Base-by-base conservation (phyloP, 2,113 vertebrate species). In the Cynopterus brachyotis region DNA sequence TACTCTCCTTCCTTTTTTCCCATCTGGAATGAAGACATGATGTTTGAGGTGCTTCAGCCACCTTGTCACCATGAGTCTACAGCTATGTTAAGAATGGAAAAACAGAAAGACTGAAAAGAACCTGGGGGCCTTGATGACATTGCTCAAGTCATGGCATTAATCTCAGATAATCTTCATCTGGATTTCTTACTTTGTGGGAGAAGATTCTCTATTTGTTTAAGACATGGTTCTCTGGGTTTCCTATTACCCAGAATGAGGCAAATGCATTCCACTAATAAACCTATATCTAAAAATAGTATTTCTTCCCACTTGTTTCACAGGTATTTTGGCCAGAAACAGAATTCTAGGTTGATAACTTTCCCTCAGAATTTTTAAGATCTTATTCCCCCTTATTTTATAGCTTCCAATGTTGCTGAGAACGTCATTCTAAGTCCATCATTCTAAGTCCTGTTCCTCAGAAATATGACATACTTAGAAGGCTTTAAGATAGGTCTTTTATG, bases 271-370 rank as follows among this genome's bases (percentile, higher is more conserved):
- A 92, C 13, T 79, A 12, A 89, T n/a, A 69, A 59, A 76, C 20
- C 60, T 35, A 42, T 81, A 80, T 69, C 37, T 70, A 62, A 87
- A 91, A 91, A 67, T 22, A 95, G 16, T 59, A 70, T 64, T 81
- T 62, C 26, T 80, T 69, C 37, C 35, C 28, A 79, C 30, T 60
- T 75, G 24, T 53, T 82, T 78, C 66, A 87, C 5, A 73, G 17
- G 32, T 86, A 28, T 96, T 92, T 80, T 88, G 78, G 47, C 24
- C 75, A 57, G 35, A n/a, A 92, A 94, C 13, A 75, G 35, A 85
- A 89, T 75, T 76, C 9, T 22, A 70, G 32, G 26, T 76, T 47
- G 64, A 67, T 69, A 72, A 72, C 73, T 80, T 92, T 89, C 30
- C 26, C 50, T 69, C 42, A 66, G 57, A 82, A 84, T 91, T 89